Evolutionary conservation across 1,140 invertebrate genomes (phyloP), one percentile per base, ranked within the genome.

Genomic region (Megalopta genalis): DNA sequence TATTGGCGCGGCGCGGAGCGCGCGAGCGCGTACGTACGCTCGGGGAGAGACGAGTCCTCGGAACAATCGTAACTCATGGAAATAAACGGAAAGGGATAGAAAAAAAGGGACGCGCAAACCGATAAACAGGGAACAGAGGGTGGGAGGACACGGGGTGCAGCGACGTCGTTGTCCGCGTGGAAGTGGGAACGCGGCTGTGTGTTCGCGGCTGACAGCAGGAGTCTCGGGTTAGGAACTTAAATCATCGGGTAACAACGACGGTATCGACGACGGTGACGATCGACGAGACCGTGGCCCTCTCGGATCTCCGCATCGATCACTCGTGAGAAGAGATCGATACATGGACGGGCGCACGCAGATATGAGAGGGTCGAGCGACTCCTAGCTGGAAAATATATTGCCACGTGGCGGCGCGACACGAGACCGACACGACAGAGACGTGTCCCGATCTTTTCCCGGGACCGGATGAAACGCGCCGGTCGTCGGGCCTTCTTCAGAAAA

Each of bases 121-220:
- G 59, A 72, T 23, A 54, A 62, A 46, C 42, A 14, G 62, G 1
- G 25, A 25, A 32, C 25, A 32, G 49, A 32, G 25, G 60, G 9
- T 14, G 18, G 37, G 25, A 64, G 37, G 59, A n/a, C 67, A 78
- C 68, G 71, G 62, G 57, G 62, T 66, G 67, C 64, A 75, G 63
- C 59, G 18, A 2, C 16, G 2, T 39, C 54, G 75, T 49, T 49
- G 32, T 65, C 52, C 78, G 80, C 77, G 78, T 83, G 73, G 81
- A 87, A 86, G 77, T 82, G 84, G 84, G 84, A 86, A 82, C 77
- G 84, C 80, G 84, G 84, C 83, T 86, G 84, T 86, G 84, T 88
- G 84, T 87, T 84, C 32, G 83, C 67, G 77, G 49, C 79, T 89
- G 88, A 89, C 88, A 90, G 89, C 87, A 80, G 89, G 88, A 90